phyloP scores from a whole-genome alignment of 1,140 invertebrate genomes.

The Halictus rubicundus region DNA sequence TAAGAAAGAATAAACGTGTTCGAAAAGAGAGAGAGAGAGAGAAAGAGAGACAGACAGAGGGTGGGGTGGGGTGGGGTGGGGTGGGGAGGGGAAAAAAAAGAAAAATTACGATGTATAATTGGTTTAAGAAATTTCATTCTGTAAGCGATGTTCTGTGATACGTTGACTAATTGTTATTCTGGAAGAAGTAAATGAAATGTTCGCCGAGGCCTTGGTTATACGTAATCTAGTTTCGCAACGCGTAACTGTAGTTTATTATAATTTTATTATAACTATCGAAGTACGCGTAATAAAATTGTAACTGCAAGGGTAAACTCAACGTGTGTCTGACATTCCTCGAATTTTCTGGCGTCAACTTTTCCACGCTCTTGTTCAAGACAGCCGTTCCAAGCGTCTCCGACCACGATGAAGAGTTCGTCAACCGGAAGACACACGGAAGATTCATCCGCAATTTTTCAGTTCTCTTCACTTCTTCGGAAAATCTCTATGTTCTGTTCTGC shows the following conservation, averaged over 20 bases:
- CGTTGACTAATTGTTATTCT: constrained; percentile 36
- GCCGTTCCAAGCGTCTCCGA: neutral
- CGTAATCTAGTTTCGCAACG: constrained; percentile 18
- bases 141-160: constrained; percentile 44
- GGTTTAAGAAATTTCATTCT: constrained; percentile 40
- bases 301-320: neutral
- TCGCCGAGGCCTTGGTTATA: constrained; percentile 52
- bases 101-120: constrained; percentile 21
- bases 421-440: too few relatives aligned
- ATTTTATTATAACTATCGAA: constrained; percentile 39
- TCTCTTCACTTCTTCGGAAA: too few relatives aligned
- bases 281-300: constrained; percentile 41
- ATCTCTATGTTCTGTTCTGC: too few relatives aligned
- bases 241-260: constrained; percentile 45
- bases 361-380: neutral
- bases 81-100: too few relatives aligned
- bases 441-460: too few relatives aligned
- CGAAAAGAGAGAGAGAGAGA: neutral
- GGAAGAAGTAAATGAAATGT: constrained; percentile 15
- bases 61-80: neutral
- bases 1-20: neutral
- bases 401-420: neutral
- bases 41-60: neutral
- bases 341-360: neutral
- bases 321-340: constrained; percentile 1